Percentiles rank a stretch among this genome's conserved stretches.
Conservation (phyloP, 1,140 invertebrate genomes). For the Euura saliciscinereae region DNA sequence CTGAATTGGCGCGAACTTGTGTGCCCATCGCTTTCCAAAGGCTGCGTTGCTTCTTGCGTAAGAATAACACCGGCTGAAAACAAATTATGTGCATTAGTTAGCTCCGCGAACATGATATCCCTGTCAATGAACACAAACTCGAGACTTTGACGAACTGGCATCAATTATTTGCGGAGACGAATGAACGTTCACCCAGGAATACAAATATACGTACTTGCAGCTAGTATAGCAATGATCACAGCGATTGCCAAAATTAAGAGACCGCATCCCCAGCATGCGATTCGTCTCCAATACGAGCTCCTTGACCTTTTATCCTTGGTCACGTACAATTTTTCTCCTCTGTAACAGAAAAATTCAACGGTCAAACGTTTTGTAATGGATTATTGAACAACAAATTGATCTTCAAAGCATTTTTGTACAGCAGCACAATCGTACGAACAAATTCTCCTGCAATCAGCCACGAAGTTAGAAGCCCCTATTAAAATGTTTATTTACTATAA, state of each 20-base stretch:
- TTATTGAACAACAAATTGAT: slow-evolving; percentile 10
- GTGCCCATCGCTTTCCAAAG: slow-evolving; percentile 44
- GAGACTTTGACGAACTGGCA: slow-evolving; percentile 17
- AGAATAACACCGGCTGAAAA: slow-evolving; percentile 64
- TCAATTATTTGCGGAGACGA: slow-evolving; percentile 22
- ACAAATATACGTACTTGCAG: slow-evolving; percentile 65
- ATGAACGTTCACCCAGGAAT: not conserved
- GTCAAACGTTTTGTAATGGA: slow-evolving; percentile 18
- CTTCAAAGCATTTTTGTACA: slow-evolving; percentile 40
- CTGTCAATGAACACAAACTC: not conserved
- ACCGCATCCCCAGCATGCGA: slow-evolving; percentile 69
- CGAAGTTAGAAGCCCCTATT: slow-evolving; percentile 1
- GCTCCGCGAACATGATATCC: not conserved
- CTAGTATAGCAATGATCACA: slow-evolving; percentile 73
- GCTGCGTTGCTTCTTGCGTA: slow-evolving; percentile 57
- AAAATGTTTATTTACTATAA: not conserved
- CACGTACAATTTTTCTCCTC: slow-evolving; percentile 81
- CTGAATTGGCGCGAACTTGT: slow-evolving; percentile 38
- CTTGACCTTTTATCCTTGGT: slow-evolving; percentile 78
- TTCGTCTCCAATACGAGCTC: slow-evolving; percentile 69
- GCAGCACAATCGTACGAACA: slow-evolving; percentile 13
- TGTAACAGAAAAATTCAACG: slow-evolving; percentile 59
- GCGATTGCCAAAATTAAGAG: slow-evolving; percentile 66
- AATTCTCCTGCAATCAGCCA: not conserved
- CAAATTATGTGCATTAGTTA: slow-evolving; percentile 7